Evolutionary conservation across 1,140 invertebrate genomes (phyloP), one percentile per base, ranked within the genome.

Genomic region (Calliphora vicina): DNA sequence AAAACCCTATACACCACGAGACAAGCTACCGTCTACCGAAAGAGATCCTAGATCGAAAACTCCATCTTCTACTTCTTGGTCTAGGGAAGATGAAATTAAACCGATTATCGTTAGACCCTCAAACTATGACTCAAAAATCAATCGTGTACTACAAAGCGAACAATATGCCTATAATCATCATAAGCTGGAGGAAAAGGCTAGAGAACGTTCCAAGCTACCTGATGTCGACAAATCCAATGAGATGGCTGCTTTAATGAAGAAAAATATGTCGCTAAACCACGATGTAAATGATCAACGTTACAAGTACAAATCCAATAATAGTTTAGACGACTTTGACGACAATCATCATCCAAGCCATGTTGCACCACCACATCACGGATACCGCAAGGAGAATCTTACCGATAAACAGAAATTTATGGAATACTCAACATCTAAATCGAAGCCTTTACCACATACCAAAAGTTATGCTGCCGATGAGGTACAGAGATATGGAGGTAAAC

Each of bases 111-210:
- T 90, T 85, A 86, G 89, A 20, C 89, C 89, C 42, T 85, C 86
- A 0, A 87, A 90, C 81, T 90, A 89, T n/a, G 88, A 90, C 84
- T 86, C 88, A 6, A 89, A 89, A 73, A 90, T 90, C 83, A 89
- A 89, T 74, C 85, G 88, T 8, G 87, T 90, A 1, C 82, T 90
- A 83, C 87, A 89, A 80, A 84, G 85, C 81, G 88, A 90, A 71
- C 85, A 85, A 57, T 86, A 74, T 15, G 76, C 61, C 4, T 71
- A 84, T 61, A 45, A 81, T 71, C 80, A 80, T 2, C 80, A 83
- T 71, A 67, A 67, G 9, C 23, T 45, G 6, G 74, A 78, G 13
- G 74, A 78, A 23, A 78, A 78, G 20, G 29, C 26, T 15, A 57
- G 71, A 25, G 81, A 73, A 25, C 61, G 82, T 23, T 9, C 84